Evolutionary conservation across 2,888 invertebrate genomes (phyloP), one percentile per base, ranked within the genome.

Genomic region (Dryobota labecula): DNA sequence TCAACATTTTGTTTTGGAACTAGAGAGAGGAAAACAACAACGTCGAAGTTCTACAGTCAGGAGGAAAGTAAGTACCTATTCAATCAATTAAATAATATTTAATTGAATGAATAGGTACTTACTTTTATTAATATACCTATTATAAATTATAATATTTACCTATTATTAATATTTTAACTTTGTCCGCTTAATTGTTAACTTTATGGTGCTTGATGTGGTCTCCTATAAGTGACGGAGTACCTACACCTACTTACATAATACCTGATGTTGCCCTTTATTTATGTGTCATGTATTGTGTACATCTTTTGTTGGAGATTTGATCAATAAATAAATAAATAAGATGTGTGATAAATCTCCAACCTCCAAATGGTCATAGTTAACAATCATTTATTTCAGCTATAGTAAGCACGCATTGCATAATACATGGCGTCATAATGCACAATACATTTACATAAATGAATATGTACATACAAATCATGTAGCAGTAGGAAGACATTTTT

Each of bases 371-470:
- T 41, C 63, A 41, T 43, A 64, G 33, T 70, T 53, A 66, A 78
- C 51, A 53, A 57, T 64, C 0, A 56, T 58, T 58, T 24, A 65
- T 78, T 83, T 73, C 73, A 78, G 68, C 43, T 53, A 57, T n/a
- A 61, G 57, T 76, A 54, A 63, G 62, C 58, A 53, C 43, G 36
- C 43, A 43, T 83, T 84, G 73, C 71, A 68, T 75, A 77, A 73
- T 36, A 70, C 36, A 60, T 73, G 33, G 30, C 71, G 51, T 69
- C 64, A 73, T 73, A 83, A 83, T 56, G 66, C 73, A 73, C 57
- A 75, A 83, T 65, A 54, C 38, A 84, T 81, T 76, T 70, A 69
- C 74, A 76, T 84, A 64, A 70, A 84, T 84, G 70, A 73, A 85
- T 86, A 76, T 73, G 56, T 56, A 83, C 61, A 73, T 85, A 61